A percentile compares a stretch with the other conserved stretches of the same genome.
phyloP scores from a whole-genome alignment of 2,888 invertebrate genomes.

The Drepanosiphum platanoidis region DNA sequence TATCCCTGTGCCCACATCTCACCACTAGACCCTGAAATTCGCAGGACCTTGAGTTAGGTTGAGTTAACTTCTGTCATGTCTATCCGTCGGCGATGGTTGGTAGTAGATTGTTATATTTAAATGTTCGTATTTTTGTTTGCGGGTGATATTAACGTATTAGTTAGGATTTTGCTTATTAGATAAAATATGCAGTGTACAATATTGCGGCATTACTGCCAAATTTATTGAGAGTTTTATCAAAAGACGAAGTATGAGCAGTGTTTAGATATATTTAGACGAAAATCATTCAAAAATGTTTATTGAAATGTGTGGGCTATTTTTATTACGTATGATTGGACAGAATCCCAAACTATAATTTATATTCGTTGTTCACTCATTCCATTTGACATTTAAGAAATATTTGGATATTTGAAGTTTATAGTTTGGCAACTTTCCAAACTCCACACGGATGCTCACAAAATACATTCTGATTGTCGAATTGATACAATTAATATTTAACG shows the following conservation, averaged over 20 bases:
- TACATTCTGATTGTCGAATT: not conserved
- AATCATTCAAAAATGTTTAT: not conserved
- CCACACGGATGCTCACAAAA: not conserved
- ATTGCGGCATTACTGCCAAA: no score
- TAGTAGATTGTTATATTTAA: no score
- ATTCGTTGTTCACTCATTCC: not conserved
- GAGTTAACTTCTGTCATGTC: no score
- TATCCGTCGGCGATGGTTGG: no score
- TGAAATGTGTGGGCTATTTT: not conserved
- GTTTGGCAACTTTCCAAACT: not conserved
- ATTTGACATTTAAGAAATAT: not conserved
- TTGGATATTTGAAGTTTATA: not conserved
- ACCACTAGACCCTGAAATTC: no score
- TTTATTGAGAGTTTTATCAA: not conserved
- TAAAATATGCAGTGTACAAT: no score
- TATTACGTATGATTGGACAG: not conserved
- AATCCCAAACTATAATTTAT: not conserved
- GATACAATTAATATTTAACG: no score
- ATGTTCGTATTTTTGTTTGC: no score
- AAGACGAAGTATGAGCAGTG: not conserved
- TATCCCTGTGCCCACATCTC: no score
- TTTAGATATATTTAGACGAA: not conserved
- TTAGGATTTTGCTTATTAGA: no score
- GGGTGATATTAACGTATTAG: no score
- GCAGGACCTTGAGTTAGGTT: no score